Evolutionary conservation across 2,888 invertebrate genomes (phyloP), one percentile per base, ranked within the genome.

Genomic region (Miltochrista miniata): DNA sequence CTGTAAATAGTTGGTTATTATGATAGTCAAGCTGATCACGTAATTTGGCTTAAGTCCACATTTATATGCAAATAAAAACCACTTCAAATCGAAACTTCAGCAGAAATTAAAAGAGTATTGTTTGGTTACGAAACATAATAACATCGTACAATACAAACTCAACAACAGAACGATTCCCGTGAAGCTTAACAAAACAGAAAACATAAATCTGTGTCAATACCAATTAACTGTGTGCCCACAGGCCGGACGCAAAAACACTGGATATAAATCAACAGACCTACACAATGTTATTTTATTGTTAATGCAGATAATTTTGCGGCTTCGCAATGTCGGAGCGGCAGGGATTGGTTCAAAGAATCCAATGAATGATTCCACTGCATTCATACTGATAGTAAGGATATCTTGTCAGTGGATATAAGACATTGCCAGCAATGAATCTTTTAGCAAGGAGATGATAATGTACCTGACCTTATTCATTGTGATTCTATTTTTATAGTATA

Each of bases 191-290:
- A 65, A 63, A 67, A 73, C 69, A 70, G 56, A 70, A 68, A 64
- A 66, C 76, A 77, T 81, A 81, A 80, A 81, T 81, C 79, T 72
- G 64, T 68, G 76, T 79, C 81, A 72, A 81, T 76, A 79, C 74
- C 80, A 81, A 81, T 81, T 81, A 81, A 80, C 72, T 73, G 68
- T 62, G 56, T 61, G 61, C 43, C 67, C 67, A 61, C 65, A 59
- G 55, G 52, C 51, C 51, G 54, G 54, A 56, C 58, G 55, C 62
- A 66, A 64, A 61, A 69, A 68, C 61, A 69, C 48, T 50, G 53
- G 33, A 41, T 56, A 67, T 66, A 61, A 66, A 70, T 71, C 69
- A 68, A 60, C 50, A 48, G 48, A 45, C 51, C 37, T 47, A 55
- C 54, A 48, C 56, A 50, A 56, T 58, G 48, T 54, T 56, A 49